Percentiles rank a stretch among this genome's conserved stretches.
Evolutionary conservation across 2,888 invertebrate species (phyloP).

Genomic region (Diabrotica balteata): DNA sequence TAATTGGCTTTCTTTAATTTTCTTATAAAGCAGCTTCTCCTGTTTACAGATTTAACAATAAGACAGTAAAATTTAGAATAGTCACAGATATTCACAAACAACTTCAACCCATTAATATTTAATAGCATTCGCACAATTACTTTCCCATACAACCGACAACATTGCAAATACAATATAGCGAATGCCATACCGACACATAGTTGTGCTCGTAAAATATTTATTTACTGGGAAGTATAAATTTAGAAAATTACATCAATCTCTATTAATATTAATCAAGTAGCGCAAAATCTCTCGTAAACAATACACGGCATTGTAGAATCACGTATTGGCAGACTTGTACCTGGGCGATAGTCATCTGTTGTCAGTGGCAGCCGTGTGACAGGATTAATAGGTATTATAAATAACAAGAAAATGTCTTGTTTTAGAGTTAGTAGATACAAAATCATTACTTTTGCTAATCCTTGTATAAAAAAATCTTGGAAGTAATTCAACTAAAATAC

Average conservation of each 20-base stretch:
- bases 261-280: constrained; percentile 40
- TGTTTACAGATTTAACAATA: too few relatives aligned
- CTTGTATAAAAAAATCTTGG: too few relatives aligned
- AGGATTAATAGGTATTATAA: not conserved
- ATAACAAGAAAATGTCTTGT: too few relatives aligned
- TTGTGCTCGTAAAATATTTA: constrained; percentile 30
- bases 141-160: constrained; percentile 12
- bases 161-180: constrained; percentile 1
- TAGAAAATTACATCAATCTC: constrained; percentile 39
- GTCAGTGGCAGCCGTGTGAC: constrained; percentile 16
- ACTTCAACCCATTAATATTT: too few relatives aligned
- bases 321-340: constrained; percentile 32
- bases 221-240: constrained; percentile 36
- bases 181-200: constrained; percentile 9
- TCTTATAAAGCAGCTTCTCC: too few relatives aligned
- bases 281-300: constrained; percentile 36
- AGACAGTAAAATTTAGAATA: too few relatives aligned
- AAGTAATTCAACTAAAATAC: too few relatives aligned
- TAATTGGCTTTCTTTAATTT: too few relatives aligned
- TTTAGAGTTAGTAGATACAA: too few relatives aligned
- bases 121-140: not conserved
- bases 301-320: constrained; percentile 30
- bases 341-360: constrained; percentile 23
- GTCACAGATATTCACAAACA: too few relatives aligned
- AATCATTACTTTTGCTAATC: too few relatives aligned